Conservation (phyloP, 2,888 invertebrate genomes). For the Uloborus plumipes region DNA sequence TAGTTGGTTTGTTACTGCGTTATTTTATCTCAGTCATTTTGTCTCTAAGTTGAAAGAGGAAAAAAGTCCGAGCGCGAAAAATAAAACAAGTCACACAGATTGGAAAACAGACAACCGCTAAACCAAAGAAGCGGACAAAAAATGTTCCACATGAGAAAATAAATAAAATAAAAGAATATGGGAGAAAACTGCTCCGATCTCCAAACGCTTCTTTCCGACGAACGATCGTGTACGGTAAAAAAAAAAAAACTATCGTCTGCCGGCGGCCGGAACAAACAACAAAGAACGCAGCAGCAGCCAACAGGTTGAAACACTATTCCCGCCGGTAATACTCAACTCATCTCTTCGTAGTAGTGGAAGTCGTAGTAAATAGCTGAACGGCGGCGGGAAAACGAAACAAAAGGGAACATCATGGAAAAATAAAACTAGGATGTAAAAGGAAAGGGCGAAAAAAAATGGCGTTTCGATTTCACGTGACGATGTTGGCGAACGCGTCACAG, state of each 20-base stretch:
- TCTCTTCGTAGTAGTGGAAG: conserved; percentile 50
- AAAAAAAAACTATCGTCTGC: conserved; percentile 48
- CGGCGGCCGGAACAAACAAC: conserved; percentile 53
- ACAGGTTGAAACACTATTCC: conserved; percentile 61
- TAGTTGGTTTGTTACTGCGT: no score
- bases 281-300: conserved; percentile 52
- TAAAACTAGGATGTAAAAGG: conserved; percentile 6
- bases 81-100: conserved; percentile 11
- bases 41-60: background rate
- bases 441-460: conserved; percentile 41
- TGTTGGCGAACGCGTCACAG: conserved; percentile 34
- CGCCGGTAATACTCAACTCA: conserved; percentile 61
- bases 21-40: no score
- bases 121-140: no score
- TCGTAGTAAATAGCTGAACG: conserved; percentile 52
- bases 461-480: conserved; percentile 32
- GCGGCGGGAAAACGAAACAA: conserved; percentile 50
- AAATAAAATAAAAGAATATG: no score
- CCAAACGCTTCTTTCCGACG: no score
- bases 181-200: no score
- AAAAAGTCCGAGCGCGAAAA: conserved; percentile 28
- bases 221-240: background rate
- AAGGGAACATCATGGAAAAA: conserved; percentile 22
- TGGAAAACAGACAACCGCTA: no score
- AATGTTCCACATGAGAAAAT: no score